phyloP scores from a whole-genome alignment of 2,113 vertebrate genomes.

The Cyanoramphus novaezelandiae region DNA sequence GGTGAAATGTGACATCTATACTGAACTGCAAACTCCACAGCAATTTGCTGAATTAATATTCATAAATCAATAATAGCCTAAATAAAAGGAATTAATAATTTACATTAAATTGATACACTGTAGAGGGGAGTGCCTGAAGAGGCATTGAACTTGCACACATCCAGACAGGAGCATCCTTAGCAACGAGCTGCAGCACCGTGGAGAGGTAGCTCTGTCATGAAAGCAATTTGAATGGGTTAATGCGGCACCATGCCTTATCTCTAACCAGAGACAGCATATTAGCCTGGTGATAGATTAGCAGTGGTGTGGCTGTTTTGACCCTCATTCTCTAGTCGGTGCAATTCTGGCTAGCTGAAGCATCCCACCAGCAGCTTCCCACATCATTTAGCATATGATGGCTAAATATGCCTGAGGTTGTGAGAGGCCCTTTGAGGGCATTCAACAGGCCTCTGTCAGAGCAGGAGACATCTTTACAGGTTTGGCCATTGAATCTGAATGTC shows the following conservation, averaged over 20 bases:
- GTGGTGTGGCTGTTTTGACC: neutral
- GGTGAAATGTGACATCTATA: neutral
- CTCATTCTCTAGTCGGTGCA: neutral
- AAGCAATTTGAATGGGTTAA: neutral
- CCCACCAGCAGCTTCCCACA: neutral
- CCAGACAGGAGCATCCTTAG: neutral
- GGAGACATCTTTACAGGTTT: neutral
- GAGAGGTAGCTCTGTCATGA: neutral
- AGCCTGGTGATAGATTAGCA: neutral
- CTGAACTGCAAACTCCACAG: neutral
- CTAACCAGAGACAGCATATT: neutral
- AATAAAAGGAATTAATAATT: neutral
- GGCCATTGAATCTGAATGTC: neutral
- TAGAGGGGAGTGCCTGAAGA: neutral
- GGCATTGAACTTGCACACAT: neutral
- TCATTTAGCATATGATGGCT: no score
- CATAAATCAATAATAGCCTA: neutral
- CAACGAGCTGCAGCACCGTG: neutral
- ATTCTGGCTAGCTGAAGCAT: neutral
- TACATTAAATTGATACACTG: neutral
- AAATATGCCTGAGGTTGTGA: neutral
- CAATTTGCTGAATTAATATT: neutral
- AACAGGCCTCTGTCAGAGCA: neutral
- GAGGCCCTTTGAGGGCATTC: neutral
- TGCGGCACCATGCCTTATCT: neutral